Percentiles rank a stretch among this genome's conserved stretches.
phyloP scores from a whole-genome alignment of 2,113 vertebrate species.

The Sphaerodactylus townsendi region DNA sequence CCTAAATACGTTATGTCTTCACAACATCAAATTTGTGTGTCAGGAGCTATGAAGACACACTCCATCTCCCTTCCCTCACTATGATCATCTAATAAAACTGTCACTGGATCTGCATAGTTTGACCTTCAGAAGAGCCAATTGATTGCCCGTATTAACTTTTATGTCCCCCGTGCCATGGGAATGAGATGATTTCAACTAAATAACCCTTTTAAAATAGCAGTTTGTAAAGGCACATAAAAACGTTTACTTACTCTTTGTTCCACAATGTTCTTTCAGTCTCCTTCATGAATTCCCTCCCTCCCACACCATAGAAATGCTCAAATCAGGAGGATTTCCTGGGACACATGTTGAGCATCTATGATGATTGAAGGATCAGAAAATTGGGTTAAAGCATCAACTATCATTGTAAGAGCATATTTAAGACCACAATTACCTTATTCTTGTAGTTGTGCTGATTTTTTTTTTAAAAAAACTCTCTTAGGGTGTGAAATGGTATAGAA shows the following conservation, averaged over 20 bases:
- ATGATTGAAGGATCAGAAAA: background rate
- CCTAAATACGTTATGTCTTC: constrained; percentile 1
- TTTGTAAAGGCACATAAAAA: background rate
- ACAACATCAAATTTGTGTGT: background rate
- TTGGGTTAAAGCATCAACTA: background rate
- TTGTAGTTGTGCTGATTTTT: no score
- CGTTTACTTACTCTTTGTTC: background rate
- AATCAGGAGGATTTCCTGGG: background rate
- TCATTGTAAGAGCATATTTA: background rate
- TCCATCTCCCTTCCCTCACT: background rate
- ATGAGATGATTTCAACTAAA: background rate
- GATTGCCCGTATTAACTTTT: background rate
- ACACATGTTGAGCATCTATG: background rate
- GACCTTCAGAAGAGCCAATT: background rate
- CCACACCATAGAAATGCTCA: background rate
- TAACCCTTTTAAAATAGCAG: background rate
- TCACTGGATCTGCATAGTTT: background rate
- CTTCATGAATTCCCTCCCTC: background rate
- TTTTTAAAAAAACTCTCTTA: no score
- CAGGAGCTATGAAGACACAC: background rate
- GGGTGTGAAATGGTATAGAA: no score
- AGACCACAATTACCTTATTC: background rate
- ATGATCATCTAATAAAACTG: background rate
- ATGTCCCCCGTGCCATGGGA: background rate
- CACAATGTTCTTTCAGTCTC: background rate